Conservation (phyloP, 2,888 invertebrate genomes). For the Drosophila anomelani region DNA sequence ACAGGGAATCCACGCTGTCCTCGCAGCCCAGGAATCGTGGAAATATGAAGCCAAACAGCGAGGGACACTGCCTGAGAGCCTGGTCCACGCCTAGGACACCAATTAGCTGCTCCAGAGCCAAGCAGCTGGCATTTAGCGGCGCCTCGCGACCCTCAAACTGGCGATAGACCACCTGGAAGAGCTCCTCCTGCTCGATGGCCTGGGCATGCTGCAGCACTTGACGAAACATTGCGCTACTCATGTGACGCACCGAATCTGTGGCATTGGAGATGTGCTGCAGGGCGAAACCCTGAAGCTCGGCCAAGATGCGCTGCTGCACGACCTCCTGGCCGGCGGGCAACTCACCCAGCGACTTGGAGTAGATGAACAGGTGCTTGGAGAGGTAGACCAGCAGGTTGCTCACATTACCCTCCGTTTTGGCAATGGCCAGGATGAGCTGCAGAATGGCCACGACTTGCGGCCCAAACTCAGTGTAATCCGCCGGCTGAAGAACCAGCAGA, state of each 20-base stretch:
- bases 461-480: slow-evolving; percentile 61
- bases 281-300: slow-evolving; percentile 84
- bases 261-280: slow-evolving; percentile 88
- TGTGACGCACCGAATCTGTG: slow-evolving; percentile 88
- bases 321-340: neutral
- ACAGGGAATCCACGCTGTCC: slow-evolving; percentile 86
- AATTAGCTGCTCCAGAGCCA: slow-evolving; percentile 75
- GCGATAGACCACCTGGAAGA: slow-evolving; percentile 71
- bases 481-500: slow-evolving; percentile 73
- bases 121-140: slow-evolving; percentile 72
- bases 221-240: slow-evolving; percentile 86
- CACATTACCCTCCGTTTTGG: slow-evolving; percentile 63
- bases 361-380: slow-evolving; percentile 74
- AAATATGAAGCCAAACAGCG: slow-evolving; percentile 71
- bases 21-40: slow-evolving; percentile 73
- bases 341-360: slow-evolving; percentile 56
- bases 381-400: slow-evolving; percentile 77
- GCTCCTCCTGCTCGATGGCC: slow-evolving; percentile 63
- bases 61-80: slow-evolving; percentile 65
- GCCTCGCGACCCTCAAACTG: slow-evolving; percentile 66
- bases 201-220: slow-evolving; percentile 84
- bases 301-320: slow-evolving; percentile 71
- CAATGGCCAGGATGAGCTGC: slow-evolving; percentile 61
- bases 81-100: slow-evolving; percentile 69
- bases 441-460: slow-evolving; percentile 64